phyloP scores from a whole-genome alignment of 2,113 vertebrate genomes.

The Tyrannus savana region DNA sequence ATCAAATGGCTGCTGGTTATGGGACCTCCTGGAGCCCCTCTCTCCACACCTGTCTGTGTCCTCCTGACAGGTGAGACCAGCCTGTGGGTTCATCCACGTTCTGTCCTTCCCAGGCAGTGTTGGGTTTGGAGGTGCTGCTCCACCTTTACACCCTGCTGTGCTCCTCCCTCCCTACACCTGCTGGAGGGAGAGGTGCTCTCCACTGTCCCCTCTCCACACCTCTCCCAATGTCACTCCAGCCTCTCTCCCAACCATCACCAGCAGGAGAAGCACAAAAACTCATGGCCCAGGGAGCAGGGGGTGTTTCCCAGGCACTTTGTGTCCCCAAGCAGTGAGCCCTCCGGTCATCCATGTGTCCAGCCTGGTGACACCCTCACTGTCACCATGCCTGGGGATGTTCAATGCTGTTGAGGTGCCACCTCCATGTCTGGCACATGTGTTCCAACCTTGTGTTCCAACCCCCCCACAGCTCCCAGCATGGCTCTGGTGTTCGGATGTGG shows the following conservation, averaged over 20 bases:
- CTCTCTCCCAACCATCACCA: not conserved
- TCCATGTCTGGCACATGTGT: not conserved
- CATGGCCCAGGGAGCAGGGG: rapidly evolving
- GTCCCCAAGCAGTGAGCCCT: not conserved
- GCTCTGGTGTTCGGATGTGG: rapidly evolving
- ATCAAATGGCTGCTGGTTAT: not conserved
- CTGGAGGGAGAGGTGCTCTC: not conserved
- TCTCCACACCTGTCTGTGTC: not conserved
- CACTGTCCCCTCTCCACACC: not conserved
- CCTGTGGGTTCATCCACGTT: not conserved
- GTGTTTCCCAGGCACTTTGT: not conserved
- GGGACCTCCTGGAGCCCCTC: not conserved
- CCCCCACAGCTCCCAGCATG: not conserved
- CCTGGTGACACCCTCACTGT: not conserved
- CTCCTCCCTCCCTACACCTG: not conserved
- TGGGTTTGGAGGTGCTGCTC: not conserved
- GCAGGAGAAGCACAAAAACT: not conserved
- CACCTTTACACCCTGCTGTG: not conserved
- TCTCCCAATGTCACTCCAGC: not conserved
- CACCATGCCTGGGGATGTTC: not conserved
- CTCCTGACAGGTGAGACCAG: no score
- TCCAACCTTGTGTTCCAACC: not conserved
- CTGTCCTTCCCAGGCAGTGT: not conserved
- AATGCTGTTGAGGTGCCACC: not conserved
- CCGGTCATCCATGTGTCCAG: not conserved